Percentiles rank a stretch among this genome's conserved stretches.
Evolutionary conservation across 2,113 vertebrate genomes (phyloP).

Genomic region (Myocastor coypus): DNA sequence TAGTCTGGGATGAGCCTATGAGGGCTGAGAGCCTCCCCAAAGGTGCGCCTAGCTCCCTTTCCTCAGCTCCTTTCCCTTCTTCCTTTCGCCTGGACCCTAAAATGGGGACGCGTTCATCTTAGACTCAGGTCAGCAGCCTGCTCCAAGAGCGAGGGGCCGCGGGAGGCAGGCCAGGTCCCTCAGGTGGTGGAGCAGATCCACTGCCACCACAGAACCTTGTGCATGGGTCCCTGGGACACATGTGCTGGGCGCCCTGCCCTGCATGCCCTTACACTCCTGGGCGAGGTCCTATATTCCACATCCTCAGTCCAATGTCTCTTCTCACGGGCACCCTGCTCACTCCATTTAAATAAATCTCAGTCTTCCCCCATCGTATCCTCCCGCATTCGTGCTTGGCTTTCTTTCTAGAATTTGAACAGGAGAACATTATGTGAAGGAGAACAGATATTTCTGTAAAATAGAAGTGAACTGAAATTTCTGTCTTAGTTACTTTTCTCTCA

Average conservation of each 20-base stretch:
- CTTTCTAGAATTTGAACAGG: neutral
- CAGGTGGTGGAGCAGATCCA: neutral
- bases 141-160: neutral
- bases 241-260: neutral
- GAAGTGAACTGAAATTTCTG: neutral
- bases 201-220: neutral
- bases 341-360: neutral
- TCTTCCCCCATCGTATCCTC: neutral
- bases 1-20: neutral
- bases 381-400: neutral
- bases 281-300: neutral
- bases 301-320: neutral
- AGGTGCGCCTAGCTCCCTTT: neutral
- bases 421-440: neutral
- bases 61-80: neutral
- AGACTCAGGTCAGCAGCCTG: neutral
- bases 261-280: neutral
- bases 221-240: neutral
- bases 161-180: neutral
- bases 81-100: neutral
- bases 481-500: neutral
- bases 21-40: neutral
- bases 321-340: neutral
- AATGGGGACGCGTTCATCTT: neutral
- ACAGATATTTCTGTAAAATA: neutral